Percentiles rank a stretch among this genome's conserved stretches.
Conservation (phyloP, 2,888 invertebrate genomes). For the Caenorhabditis drosophilae region DNA sequence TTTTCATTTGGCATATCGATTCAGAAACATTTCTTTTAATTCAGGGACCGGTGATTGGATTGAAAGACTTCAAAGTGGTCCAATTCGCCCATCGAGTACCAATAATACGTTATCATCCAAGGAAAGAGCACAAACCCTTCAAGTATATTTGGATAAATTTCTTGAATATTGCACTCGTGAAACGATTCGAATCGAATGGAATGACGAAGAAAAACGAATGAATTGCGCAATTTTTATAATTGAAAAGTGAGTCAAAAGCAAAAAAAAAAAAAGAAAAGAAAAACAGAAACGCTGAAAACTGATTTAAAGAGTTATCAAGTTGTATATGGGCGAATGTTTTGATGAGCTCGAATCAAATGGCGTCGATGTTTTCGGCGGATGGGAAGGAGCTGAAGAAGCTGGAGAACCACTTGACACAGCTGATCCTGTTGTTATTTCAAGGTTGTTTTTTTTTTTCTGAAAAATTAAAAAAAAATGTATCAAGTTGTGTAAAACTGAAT, state of each 20-base stretch:
- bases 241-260: constrained; percentile 47
- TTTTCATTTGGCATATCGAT: not conserved
- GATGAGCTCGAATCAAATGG: constrained; percentile 53
- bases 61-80: constrained; percentile 29
- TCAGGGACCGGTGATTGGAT: constrained; percentile 43
- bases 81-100: constrained; percentile 19
- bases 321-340: constrained; percentile 54
- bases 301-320: constrained; percentile 37
- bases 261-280: constrained; percentile 10
- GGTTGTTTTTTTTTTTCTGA: constrained; percentile 30
- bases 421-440: constrained; percentile 66
- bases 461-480: too few relatives aligned
- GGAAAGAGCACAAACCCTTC: constrained; percentile 61
- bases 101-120: constrained; percentile 30
- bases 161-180: constrained; percentile 66
- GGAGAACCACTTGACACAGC: constrained; percentile 62
- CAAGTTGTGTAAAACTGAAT: not conserved
- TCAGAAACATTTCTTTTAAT: not conserved
- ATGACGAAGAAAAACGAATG: constrained; percentile 52
- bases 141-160: constrained; percentile 67
- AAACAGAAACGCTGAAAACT: not conserved
- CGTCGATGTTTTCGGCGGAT: constrained; percentile 65
- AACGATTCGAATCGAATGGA: constrained; percentile 65
- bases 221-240: constrained; percentile 63
- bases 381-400: constrained; percentile 59